Conservation (phyloP, 2,888 invertebrate species). For the Apocheima hispidaria region DNA sequence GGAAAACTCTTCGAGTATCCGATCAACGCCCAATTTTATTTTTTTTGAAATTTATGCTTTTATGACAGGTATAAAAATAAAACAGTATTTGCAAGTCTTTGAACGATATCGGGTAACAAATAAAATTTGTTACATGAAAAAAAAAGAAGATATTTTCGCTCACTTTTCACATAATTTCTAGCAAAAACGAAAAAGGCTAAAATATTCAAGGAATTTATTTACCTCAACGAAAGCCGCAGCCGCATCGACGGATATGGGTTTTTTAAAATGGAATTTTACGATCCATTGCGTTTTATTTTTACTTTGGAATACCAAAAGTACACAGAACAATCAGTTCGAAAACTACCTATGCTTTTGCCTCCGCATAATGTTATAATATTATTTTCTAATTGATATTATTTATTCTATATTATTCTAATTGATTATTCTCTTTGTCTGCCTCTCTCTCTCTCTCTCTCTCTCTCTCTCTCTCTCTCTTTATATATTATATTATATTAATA, state of each 20-base stretch:
- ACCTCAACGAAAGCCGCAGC: slow-evolving; percentile 31
- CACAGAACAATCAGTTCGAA: slow-evolving; percentile 9
- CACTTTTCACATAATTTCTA: slow-evolving; percentile 16
- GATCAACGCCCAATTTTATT: too few species aligned
- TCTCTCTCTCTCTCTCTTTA: too few species aligned
- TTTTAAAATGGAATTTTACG: slow-evolving; percentile 47
- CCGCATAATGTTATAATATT: too few species aligned
- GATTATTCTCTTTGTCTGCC: too few species aligned
- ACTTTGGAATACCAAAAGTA: slow-evolving; percentile 26
- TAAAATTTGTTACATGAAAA: not conserved
- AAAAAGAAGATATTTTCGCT: slow-evolving; percentile 4
- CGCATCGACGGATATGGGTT: slow-evolving; percentile 42
- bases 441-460: too few species aligned
- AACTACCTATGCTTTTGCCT: not conserved
- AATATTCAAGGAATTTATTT: slow-evolving; percentile 41
- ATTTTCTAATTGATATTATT: too few species aligned
- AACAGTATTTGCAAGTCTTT: slow-evolving; percentile 1
- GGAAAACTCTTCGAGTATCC: too few species aligned
- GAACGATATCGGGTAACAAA: not conserved
- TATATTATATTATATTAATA: too few species aligned
- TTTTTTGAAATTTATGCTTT: not conserved
- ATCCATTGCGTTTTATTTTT: slow-evolving; percentile 48
- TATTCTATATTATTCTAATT: too few species aligned
- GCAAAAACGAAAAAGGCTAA: slow-evolving; percentile 19
- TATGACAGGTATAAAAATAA: too few species aligned